Conservation (phyloP, 2,797 vertebrate genomes). For the Hapalemur alaotrensis region DNA sequence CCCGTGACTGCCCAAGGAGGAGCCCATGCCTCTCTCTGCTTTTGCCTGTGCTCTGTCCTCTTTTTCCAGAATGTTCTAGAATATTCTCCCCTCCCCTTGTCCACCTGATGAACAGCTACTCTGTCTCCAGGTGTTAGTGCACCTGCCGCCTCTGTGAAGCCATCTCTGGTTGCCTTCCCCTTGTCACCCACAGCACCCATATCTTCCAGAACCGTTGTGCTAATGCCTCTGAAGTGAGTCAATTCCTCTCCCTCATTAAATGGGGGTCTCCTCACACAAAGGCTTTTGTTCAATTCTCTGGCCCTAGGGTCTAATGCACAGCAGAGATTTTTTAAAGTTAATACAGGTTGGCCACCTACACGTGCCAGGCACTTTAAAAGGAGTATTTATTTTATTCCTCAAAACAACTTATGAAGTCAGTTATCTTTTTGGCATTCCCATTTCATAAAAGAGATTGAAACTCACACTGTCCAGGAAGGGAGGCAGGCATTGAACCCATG, state of each 20-base stretch:
- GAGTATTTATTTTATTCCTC: background rate
- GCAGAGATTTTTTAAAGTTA: background rate
- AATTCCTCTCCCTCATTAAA: background rate
- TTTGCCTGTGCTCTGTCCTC: background rate
- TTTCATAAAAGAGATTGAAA: background rate
- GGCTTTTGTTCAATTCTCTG: background rate
- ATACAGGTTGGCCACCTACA: background rate
- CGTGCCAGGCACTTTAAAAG: background rate
- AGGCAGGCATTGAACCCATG: background rate
- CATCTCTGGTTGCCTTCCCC: background rate
- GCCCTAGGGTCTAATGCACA: background rate
- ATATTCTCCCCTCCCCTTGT: background rate
- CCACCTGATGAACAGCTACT: background rate
- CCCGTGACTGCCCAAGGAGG: background rate
- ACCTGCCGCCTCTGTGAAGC: background rate
- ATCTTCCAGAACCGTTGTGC: background rate
- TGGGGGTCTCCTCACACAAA: background rate
- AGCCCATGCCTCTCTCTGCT: background rate
- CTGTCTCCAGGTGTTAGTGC: background rate
- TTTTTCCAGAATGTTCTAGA: background rate
- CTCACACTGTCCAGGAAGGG: background rate
- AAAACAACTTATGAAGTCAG: background rate
- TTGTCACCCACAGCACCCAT: background rate
- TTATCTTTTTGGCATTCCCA: background rate
- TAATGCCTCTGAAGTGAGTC: background rate